phyloP scores from a whole-genome alignment of 92 coral and sea anemone species.

The Isaurus tuberculatus region DNA sequence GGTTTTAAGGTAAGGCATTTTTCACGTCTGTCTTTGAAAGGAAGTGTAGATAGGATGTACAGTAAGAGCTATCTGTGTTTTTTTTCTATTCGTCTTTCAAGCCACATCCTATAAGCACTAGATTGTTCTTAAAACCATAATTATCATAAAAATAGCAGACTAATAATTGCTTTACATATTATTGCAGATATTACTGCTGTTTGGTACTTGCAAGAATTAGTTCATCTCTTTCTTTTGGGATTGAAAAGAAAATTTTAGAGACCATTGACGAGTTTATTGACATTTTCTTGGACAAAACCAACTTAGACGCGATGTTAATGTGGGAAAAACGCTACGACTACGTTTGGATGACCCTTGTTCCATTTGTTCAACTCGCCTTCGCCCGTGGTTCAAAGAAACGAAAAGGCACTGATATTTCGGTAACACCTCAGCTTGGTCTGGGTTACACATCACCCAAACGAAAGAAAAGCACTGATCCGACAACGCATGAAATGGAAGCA shows the following conservation, averaged over 20 bases:
- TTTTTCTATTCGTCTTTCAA: no score
- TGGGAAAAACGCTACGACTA: slow-evolving; percentile 68
- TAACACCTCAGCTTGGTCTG: background rate
- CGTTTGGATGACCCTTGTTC: slow-evolving; percentile 93
- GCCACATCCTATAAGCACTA: no score
- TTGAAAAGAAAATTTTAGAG: slow-evolving; percentile 36
- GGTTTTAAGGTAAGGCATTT: slow-evolving; percentile 55
- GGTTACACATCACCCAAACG: background rate
- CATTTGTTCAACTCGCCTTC: slow-evolving; percentile 83
- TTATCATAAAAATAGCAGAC: background rate
- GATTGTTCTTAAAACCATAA: no score
- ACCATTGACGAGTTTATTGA: slow-evolving; percentile 69
- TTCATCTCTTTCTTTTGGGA: slow-evolving; percentile 59
- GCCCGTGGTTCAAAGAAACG: slow-evolving; percentile 57
- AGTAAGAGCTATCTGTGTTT: no score
- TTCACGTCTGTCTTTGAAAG: no score
- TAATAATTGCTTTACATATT: background rate
- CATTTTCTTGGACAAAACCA: slow-evolving; percentile 55
- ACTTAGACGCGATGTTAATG: slow-evolving; percentile 58
- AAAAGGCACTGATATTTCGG: background rate
- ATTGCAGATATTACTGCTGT: slow-evolving; percentile 75
- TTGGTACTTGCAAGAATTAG: slow-evolving; percentile 77
- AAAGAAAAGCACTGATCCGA: background rate
- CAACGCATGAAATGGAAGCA: background rate
- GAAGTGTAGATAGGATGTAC: no score